Evolutionary conservation across 2,888 invertebrate genomes (phyloP).

Genomic region (Crepidodera aurea): DNA sequence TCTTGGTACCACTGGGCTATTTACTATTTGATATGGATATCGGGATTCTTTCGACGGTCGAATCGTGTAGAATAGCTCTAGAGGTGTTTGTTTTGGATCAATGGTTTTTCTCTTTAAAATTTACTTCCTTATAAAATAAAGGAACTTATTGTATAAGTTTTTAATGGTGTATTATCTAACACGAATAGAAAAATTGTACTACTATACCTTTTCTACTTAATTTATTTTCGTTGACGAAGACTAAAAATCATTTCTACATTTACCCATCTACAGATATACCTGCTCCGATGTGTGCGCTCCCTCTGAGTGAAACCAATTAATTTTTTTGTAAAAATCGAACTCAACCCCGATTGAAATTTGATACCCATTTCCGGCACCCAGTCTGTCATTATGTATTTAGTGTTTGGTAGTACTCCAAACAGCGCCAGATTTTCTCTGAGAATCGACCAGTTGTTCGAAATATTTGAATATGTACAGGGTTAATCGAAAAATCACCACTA

Average conservation of each 20-base stretch:
- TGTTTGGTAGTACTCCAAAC: conserved; percentile 17
- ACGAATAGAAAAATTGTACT: too few relatives aligned
- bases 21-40: conserved; percentile 3
- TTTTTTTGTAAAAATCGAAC: conserved; percentile 8
- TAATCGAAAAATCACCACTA: too few relatives aligned
- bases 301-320: conserved; percentile 1
- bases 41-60: not conserved
- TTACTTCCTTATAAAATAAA: too few relatives aligned
- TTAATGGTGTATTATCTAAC: too few relatives aligned
- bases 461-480: conserved; percentile 3
- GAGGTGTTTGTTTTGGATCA: not conserved
- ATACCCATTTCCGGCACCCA: conserved; percentile 53
- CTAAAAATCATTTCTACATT: too few relatives aligned
- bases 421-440: not conserved
- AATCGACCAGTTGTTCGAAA: not conserved
- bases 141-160: too few relatives aligned
- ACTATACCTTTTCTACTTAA: too few relatives aligned
- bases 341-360: conserved; percentile 44
- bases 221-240: too few relatives aligned
- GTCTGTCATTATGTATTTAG: conserved; percentile 54
- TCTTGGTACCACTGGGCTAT: conserved; percentile 8
- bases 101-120: not conserved
- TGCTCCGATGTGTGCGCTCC: not conserved
- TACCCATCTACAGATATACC: too few relatives aligned
- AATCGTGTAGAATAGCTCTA: not conserved